These are phyloP conservation scores for Dendrolimus kikuchii DNA, from an alignment of 1,140 invertebrate genomes.

Conservation along the genomic window DNA sequence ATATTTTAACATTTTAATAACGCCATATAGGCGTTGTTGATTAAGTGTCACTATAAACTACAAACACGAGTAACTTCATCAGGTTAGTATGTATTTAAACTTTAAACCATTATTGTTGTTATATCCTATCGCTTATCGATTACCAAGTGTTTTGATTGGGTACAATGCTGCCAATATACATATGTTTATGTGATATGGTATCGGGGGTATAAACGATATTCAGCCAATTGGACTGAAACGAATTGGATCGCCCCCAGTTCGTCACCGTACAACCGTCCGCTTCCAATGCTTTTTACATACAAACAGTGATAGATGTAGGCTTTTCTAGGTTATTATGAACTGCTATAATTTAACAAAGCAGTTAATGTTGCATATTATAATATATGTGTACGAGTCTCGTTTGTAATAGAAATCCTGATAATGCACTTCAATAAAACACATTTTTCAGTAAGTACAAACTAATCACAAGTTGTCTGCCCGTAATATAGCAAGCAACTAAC, in stretches of 20 bases:
- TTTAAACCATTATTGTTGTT: conserved; percentile 7
- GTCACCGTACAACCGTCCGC: conserved; percentile 43
- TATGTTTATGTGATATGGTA: conserved; percentile 37
- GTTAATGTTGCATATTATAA: too few species aligned
- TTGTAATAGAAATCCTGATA: too few species aligned
- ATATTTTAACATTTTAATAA: too few species aligned
- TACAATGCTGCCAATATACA: conserved; percentile 30
- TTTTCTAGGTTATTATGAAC: too few species aligned
- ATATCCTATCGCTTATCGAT: conserved; percentile 32
- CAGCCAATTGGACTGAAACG: conserved; percentile 67
- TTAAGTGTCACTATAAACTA: too few species aligned
- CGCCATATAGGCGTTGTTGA: too few species aligned
- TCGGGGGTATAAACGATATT: conserved; percentile 59
- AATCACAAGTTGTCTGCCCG: too few species aligned
- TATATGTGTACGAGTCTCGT: too few species aligned
- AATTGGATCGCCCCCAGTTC: conserved; percentile 69
- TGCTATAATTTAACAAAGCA: too few species aligned
- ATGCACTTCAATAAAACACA: too few species aligned
- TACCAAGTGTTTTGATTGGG: conserved; percentile 31
- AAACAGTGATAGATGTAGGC: too few species aligned
- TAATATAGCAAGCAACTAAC: conserved; percentile 35
- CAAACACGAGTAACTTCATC: neutral
- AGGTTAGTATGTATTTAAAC: neutral
- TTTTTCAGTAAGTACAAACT: too few species aligned
- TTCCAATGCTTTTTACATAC: conserved; percentile 57